A percentile compares a stretch with the other conserved stretches of the same genome.
These are phyloP conservation scores for Hecatera dysodea DNA, from an alignment of 2,888 invertebrate genomes.

Conservation along the genomic window DNA sequence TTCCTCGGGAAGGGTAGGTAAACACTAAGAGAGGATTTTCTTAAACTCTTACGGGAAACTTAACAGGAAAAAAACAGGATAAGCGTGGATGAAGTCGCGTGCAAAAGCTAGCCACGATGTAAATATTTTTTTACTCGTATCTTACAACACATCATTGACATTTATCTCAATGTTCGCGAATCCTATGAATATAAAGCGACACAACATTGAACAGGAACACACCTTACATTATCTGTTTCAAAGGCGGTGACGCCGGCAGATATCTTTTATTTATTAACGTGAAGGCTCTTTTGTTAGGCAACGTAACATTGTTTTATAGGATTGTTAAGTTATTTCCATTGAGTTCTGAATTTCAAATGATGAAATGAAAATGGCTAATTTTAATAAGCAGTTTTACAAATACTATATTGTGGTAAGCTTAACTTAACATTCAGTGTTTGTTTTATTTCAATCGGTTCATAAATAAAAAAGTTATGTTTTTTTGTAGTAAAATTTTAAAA, in stretches of 20 bases:
- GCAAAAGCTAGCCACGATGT: too few relatives aligned
- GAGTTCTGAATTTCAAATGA: neutral
- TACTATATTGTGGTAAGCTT: too few relatives aligned
- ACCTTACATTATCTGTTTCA: conserved; percentile 41
- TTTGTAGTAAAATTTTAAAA: too few relatives aligned
- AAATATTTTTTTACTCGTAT: neutral
- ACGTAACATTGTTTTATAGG: conserved; percentile 8
- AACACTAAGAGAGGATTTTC: too few relatives aligned
- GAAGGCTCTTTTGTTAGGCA: conserved; percentile 29
- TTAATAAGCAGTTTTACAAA: too few relatives aligned
- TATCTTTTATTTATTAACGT: conserved; percentile 54
- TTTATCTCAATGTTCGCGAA: conserved; percentile 32
- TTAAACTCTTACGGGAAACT: too few relatives aligned
- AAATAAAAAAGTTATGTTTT: too few relatives aligned
- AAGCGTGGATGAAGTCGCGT: too few relatives aligned
- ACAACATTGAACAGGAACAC: conserved; percentile 38
- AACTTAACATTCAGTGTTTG: too few relatives aligned
- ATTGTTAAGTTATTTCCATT: conserved; percentile 19
- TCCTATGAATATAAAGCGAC: conserved; percentile 51
- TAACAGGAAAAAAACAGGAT: too few relatives aligned
- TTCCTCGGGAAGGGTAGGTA: too few relatives aligned
- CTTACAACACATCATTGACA: conserved; percentile 10
- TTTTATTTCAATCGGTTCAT: too few relatives aligned
- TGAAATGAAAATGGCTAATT: neutral
- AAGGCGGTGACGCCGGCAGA: conserved; percentile 29